A percentile compares a stretch with the other conserved stretches of the same genome.
Evolutionary conservation across 2,888 invertebrate species (phyloP).

Genomic region (Conistra vaccinii): DNA sequence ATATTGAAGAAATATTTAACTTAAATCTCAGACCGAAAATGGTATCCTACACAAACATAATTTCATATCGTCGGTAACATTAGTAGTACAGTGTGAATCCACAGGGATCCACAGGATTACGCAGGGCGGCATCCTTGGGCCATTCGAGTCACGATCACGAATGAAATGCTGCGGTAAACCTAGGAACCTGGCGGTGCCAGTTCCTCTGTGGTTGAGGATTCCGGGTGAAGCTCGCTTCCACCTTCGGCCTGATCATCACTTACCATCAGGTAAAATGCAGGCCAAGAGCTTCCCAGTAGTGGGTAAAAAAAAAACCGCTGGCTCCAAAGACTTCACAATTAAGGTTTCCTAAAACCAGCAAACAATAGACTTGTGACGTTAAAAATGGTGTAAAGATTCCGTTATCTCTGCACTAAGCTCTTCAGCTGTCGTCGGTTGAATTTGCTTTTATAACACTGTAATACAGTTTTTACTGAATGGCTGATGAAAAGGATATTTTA

Average conservation of each 20-base stretch:
- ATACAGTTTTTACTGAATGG: not conserved
- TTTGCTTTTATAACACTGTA: constrained; percentile 1
- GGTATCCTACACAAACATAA: constrained; percentile 10
- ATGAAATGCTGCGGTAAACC: constrained; percentile 45
- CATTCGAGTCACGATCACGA: constrained; percentile 37
- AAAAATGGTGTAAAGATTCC: constrained; percentile 21
- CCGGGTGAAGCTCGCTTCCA: too few relatives aligned
- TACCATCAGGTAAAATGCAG: too few relatives aligned
- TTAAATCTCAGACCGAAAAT: constrained; percentile 19
- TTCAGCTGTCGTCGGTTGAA: constrained; percentile 1
- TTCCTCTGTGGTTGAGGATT: too few relatives aligned
- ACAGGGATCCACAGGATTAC: constrained; percentile 56
- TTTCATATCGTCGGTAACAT: constrained; percentile 16
- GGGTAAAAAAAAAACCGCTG: too few relatives aligned
- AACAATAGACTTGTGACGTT: constrained; percentile 16
- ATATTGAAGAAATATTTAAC: constrained; percentile 1
- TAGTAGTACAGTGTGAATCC: constrained; percentile 34
- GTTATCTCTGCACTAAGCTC: constrained; percentile 8
- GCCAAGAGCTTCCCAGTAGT: too few relatives aligned
- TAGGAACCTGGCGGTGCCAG: too few relatives aligned
- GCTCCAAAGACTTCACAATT: constrained; percentile 43
- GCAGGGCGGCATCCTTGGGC: constrained; percentile 42
- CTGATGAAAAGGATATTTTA: not conserved
- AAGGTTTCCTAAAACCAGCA: constrained; percentile 22
- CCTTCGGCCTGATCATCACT: too few relatives aligned